phyloP scores from a whole-genome alignment of 92 coral and sea anemone species.

The Siderastrea siderea region DNA sequence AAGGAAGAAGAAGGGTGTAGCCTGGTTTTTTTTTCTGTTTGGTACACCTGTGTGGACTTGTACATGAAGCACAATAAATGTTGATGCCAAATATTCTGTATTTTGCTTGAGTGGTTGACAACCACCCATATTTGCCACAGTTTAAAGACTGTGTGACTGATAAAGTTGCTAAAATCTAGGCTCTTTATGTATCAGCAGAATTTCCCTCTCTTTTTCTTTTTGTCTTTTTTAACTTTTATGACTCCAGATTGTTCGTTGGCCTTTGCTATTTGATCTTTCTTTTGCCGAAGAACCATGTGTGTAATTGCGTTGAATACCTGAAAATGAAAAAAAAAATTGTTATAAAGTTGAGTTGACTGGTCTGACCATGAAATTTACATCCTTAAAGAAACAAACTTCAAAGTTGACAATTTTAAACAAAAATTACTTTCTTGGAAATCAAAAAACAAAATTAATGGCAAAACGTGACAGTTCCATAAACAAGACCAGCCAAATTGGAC shows the following conservation, averaged over 20 bases:
- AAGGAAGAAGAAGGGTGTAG: not conserved
- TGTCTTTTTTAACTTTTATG: slow-evolving; percentile 85
- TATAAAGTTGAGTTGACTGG: not conserved
- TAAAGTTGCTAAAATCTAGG: slow-evolving; percentile 32
- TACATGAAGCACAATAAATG: not conserved
- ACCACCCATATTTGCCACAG: slow-evolving; percentile 14
- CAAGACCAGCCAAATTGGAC: too few species aligned
- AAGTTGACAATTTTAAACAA: too few species aligned
- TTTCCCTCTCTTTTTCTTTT: slow-evolving; percentile 71
- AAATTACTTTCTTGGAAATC: too few species aligned
- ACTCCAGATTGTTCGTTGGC: slow-evolving; percentile 82
- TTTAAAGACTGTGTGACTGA: not conserved
- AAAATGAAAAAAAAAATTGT: not conserved
- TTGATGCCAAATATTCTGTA: not conserved
- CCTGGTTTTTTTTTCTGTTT: not conserved
- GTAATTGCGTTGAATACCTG: slow-evolving; percentile 97
- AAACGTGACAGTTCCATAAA: too few species aligned
- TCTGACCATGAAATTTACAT: not conserved
- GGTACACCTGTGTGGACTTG: not conserved
- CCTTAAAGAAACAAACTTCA: not conserved
- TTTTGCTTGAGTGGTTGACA: not conserved
- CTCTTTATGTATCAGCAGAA: slow-evolving; percentile 49
- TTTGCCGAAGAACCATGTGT: slow-evolving; percentile 85
- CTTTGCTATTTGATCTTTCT: slow-evolving; percentile 90
- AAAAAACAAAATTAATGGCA: too few species aligned